A percentile compares a stretch with the other conserved stretches of the same genome.
Conservation (phyloP, 2,888 invertebrate genomes). For the Hoplodrina ambigua region DNA sequence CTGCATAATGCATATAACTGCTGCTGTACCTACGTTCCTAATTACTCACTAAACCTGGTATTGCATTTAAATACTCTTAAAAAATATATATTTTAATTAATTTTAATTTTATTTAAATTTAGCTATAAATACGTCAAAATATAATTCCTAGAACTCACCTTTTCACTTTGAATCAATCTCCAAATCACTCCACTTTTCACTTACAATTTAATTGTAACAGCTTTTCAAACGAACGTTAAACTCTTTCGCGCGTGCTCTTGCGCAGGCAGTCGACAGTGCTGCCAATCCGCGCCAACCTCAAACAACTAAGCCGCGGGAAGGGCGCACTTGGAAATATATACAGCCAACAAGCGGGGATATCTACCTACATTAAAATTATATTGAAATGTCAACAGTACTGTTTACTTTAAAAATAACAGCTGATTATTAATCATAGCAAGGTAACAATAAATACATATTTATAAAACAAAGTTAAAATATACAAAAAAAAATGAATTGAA, state of each 20-base stretch:
- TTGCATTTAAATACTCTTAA: too few species aligned
- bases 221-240: constrained; percentile 43
- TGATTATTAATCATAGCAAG: background rate
- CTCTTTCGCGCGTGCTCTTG: constrained; percentile 64
- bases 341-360: constrained; percentile 71
- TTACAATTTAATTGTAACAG: constrained; percentile 36
- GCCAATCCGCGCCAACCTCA: constrained; percentile 61
- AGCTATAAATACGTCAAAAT: background rate
- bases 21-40: background rate
- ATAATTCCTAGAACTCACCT: constrained; percentile 33
- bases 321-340: constrained; percentile 75
- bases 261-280: constrained; percentile 65
- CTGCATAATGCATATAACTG: background rate
- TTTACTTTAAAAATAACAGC: constrained; percentile 6
- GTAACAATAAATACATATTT: background rate
- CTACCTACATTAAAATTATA: constrained; percentile 34
- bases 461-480: background rate
- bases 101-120: too few species aligned
- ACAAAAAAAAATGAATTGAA: too few species aligned
- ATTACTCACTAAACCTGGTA: too few species aligned
- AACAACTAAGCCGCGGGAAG: constrained; percentile 77
- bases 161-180: constrained; percentile 23
- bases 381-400: constrained; percentile 15
- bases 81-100: too few species aligned
- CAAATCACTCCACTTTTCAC: constrained; percentile 53